Evolutionary conservation across 2,888 invertebrate genomes (phyloP).

Genomic region (Entomobrya multifasciata): DNA sequence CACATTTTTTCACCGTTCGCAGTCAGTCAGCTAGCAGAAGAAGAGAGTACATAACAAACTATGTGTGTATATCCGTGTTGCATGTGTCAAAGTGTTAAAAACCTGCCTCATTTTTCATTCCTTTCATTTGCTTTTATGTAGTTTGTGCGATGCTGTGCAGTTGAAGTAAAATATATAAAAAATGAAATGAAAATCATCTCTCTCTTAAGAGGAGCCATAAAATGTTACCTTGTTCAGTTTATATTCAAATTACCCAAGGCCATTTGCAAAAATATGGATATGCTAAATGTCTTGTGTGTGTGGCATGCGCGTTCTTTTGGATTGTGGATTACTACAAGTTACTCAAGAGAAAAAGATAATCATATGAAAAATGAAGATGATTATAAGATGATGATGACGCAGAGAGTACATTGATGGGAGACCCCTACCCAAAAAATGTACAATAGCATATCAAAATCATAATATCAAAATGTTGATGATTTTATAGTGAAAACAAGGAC

Average conservation of each 20-base stretch:
- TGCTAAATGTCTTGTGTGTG: not conserved
- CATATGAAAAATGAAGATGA: not conserved
- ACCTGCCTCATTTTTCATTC: constrained; percentile 62
- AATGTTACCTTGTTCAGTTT: constrained; percentile 70
- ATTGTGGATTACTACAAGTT: not conserved
- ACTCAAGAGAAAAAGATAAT: constrained; percentile 34
- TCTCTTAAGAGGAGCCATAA: constrained; percentile 45
- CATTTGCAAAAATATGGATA: constrained; percentile 42
- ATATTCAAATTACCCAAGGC: constrained; percentile 71
- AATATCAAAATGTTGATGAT: not conserved
- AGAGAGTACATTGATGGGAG: not conserved
- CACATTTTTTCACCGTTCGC: too few species aligned
- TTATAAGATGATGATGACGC: constrained; percentile 40
- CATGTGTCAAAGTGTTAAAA: constrained; percentile 49
- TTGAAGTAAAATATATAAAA: too few species aligned
- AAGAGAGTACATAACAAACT: too few species aligned
- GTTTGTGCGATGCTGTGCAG: not conserved
- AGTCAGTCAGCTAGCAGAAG: too few species aligned
- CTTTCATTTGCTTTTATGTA: too few species aligned
- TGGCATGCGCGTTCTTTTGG: not conserved
- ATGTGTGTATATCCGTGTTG: constrained; percentile 19
- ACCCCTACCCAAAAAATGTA: constrained; percentile 12
- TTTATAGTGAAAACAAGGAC: not conserved
- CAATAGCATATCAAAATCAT: too few species aligned
- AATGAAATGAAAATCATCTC: not conserved